Base-by-base conservation (phyloP, 2,888 invertebrate species). In the Brachylomia viminalis region DNA sequence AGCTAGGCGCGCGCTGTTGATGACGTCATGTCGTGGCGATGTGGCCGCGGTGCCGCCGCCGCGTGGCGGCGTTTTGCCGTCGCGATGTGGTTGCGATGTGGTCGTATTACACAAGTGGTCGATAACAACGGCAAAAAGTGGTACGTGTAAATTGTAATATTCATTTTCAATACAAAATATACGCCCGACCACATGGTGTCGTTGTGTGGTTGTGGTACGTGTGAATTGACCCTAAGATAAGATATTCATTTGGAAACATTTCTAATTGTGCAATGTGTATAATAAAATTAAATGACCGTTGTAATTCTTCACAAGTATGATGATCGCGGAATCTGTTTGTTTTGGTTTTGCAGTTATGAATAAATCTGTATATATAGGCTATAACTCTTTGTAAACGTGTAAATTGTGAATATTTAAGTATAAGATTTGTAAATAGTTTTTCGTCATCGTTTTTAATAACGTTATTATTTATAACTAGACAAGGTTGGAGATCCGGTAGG, bases 11-110 rank as follows among this genome's bases (percentile, higher is more conserved):
- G n/a, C n/a, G n/a, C n/a, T n/a, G n/a, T n/a, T n/a, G n/a, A n/a
- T n/a, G n/a, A n/a, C 83, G 81, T 81, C 81, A 79, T 77, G 76
- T 80, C 80, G 80, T 82, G 72, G 80, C 80, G 78, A 82, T 80
- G 75, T 78, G 76, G 79, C 79, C 79, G 79, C 77, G 75, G 77
- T 79, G 76, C 74, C 72, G 74, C 75, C 80, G 79, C 82, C 74
- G 80, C n/a, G 82, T 78, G 79, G 82, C 30, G 74, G 79, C 82
- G 80, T 79, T 80, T n/a, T n/a, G 75, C 73, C 71, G 74, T 77
- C 65, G 79, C 79, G 79, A 74, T 81, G 82, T 77, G n/a, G n/a
- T n/a, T n/a, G n/a, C n/a, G n/a, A n/a, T n/a, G n/a, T n/a, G 72
- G 45, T 80, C 8, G 58, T 69, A 33, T 59, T 58, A 47, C 47